Evolutionary conservation across 2,888 invertebrate genomes (phyloP), one percentile per base, ranked within the genome.

Genomic region (Euspilapteryx auroguttella): DNA sequence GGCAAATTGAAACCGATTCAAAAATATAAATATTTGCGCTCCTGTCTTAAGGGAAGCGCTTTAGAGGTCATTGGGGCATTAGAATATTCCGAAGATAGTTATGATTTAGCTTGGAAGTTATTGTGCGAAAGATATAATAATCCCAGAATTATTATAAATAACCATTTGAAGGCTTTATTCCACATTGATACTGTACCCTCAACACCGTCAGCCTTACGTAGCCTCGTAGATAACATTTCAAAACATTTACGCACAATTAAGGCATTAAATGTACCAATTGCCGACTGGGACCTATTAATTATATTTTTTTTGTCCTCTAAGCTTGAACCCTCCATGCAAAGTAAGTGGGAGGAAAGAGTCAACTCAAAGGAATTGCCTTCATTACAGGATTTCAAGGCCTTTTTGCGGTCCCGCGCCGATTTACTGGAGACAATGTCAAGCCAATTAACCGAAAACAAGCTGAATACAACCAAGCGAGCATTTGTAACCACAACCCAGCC

Each of bases 1-100:
- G 21, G 12, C 21, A 27, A 21, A 13, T 15, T 27, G 13, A 27
- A 27, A 27, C 8, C 13, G 9, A 27, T 27, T 12, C 27, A 27
- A 21, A 27, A 27, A n/a, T 27, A 13, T 12, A 27, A 27, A 27
- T 27, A 27, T 21, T 11, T 27, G 13, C 12, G 21, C 9, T 9
- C 21, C 13, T 27, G 27, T 21, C 25, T 25, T 10, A 14, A 25
- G 3, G 17, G 12, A 14, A 25, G 10, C n/a, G 25, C 25, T 10
- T 13, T 25, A 10, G 15, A 25, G 10, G 25, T 14, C 12, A n/a
- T 15, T 15, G 11, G 12, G 9, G 12, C 25, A 10, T 13, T 17
- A 10, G 20, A 25, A 10, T 25, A 14, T 23, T 11, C 8, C n/a
- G n/a, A n/a, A n/a, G n/a, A n/a, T n/a, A n/a, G n/a, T n/a, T n/a